Conservation (phyloP, 2,797 vertebrate genomes). For the Lepidocolaptes lacrymiger region DNA sequence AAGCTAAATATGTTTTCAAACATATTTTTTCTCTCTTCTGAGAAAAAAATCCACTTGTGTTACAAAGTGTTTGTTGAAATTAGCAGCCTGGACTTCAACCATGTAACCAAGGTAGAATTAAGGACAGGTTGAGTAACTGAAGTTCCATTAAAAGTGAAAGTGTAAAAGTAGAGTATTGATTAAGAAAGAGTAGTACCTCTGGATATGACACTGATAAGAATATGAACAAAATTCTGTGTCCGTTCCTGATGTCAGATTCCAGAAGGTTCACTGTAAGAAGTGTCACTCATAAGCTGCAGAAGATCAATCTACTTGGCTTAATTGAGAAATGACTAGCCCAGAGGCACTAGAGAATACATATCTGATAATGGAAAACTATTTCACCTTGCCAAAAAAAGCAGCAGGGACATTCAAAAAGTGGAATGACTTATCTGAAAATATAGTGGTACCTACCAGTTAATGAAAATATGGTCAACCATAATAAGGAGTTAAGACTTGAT, state of each 20-base stretch:
- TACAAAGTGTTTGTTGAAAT: not conserved
- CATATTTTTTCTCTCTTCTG: not conserved
- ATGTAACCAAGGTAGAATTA: not conserved
- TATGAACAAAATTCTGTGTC: not conserved
- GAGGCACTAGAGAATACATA: not conserved
- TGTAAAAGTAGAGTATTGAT: not conserved
- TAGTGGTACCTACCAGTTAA: not conserved
- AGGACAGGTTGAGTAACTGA: not conserved
- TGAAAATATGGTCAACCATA: not conserved
- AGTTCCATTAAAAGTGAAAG: not conserved
- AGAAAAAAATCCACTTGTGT: not conserved
- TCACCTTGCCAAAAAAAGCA: not conserved
- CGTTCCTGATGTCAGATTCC: not conserved
- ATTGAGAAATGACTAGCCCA: not conserved
- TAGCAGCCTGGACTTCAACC: not conserved
- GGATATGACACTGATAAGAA: not conserved
- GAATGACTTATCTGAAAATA: not conserved
- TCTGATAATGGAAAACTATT: not conserved
- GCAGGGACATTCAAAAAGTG: not conserved
- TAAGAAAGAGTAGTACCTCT: not conserved
- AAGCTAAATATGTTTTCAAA: not conserved
- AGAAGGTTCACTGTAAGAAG: not conserved
- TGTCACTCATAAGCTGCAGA: not conserved
- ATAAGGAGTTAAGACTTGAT: not conserved
- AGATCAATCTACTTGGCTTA: not conserved